Conservation (phyloP, 2,888 invertebrate genomes). For the Athalia circularis region DNA sequence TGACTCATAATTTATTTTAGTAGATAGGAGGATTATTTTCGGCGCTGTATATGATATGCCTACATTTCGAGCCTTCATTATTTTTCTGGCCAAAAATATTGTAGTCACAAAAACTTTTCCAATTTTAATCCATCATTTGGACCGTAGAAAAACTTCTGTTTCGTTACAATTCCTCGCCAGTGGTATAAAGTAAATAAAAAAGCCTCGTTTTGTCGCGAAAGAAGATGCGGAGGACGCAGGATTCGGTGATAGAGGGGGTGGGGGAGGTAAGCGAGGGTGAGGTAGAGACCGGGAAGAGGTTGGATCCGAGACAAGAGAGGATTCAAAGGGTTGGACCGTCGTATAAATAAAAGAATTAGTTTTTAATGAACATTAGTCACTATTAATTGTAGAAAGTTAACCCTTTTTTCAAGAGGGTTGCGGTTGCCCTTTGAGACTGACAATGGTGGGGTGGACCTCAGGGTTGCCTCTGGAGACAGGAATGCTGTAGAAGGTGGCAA, state of each 20-base stretch:
- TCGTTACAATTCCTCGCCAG: slow-evolving; percentile 61
- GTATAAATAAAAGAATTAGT: slow-evolving; percentile 67
- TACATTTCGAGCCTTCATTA: slow-evolving; percentile 31
- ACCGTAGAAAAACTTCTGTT: slow-evolving; percentile 60
- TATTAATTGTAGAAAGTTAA: slow-evolving; percentile 66
- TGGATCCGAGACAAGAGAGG: slow-evolving; percentile 45
- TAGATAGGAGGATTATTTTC: slow-evolving; percentile 29
- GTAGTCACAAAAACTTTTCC: slow-evolving; percentile 64
- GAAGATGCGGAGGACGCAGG: slow-evolving; percentile 37
- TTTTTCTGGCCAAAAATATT: slow-evolving; percentile 36
- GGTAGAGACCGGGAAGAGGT: slow-evolving; percentile 42
- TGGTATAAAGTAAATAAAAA: slow-evolving; percentile 57
- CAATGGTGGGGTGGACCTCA: slow-evolving; percentile 50
- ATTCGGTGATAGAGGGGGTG: slow-evolving; percentile 36
- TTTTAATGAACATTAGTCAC: slow-evolving; percentile 66
- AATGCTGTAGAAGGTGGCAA: slow-evolving; percentile 23
- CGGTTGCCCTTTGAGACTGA: slow-evolving; percentile 61
- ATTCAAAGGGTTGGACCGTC: slow-evolving; percentile 56
- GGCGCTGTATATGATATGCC: not conserved
- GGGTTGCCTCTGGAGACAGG: slow-evolving; percentile 31
- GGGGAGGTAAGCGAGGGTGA: slow-evolving; percentile 17
- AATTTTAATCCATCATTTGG: slow-evolving; percentile 67
- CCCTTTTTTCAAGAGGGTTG: slow-evolving; percentile 57
- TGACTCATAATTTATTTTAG: slow-evolving; percentile 28
- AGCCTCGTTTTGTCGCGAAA: slow-evolving; percentile 51